Conservation (phyloP, 2,113 vertebrate genomes). For the Geococcyx californianus region DNA sequence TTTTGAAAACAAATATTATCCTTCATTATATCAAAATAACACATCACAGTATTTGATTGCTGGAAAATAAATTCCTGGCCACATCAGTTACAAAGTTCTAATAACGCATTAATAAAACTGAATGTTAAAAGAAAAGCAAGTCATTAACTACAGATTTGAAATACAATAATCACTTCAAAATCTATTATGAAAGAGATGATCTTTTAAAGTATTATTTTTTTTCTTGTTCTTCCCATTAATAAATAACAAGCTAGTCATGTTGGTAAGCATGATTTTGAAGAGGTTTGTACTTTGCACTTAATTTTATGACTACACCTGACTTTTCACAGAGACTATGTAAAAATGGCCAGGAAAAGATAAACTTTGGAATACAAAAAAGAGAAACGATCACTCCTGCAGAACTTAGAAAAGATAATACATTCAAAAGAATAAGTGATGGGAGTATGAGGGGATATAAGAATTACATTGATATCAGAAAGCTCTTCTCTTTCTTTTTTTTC, state of each 20-base stretch:
- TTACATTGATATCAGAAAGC: neutral
- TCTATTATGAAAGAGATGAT: neutral
- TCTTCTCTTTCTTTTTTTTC: neutral
- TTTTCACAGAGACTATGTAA: neutral
- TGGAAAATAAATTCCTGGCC: neutral
- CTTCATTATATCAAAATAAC: neutral
- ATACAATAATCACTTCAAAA: neutral
- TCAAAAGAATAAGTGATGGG: neutral
- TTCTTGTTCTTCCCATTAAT: neutral
- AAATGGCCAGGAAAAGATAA: neutral
- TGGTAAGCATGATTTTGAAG: neutral
- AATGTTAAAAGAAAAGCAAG: neutral
- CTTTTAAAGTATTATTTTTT: neutral
- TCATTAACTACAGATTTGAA: neutral
- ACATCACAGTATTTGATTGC: neutral
- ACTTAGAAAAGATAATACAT: neutral
- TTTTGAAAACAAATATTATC: neutral
- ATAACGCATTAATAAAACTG: neutral
- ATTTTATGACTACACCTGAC: neutral
- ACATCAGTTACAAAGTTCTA: neutral
- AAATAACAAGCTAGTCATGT: neutral
- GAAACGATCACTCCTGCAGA: neutral
- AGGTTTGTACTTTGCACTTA: neutral
- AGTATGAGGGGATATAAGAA: neutral
- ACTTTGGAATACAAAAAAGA: neutral